Percentiles rank a stretch among this genome's conserved stretches.
These are phyloP conservation scores for Drosophila murphyi DNA, from an alignment of 1,140 invertebrate genomes.

Conservation along the genomic window DNA sequence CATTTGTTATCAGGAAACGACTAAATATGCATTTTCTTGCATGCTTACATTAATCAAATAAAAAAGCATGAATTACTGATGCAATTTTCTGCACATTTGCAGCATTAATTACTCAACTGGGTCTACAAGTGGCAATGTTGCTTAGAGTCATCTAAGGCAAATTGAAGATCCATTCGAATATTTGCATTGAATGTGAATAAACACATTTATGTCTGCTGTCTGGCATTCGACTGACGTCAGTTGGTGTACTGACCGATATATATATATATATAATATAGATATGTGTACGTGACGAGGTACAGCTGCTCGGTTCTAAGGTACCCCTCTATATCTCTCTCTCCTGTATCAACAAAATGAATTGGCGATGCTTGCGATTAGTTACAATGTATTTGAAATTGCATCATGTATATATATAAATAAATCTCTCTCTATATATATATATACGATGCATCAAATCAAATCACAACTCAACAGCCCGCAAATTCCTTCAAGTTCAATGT, in stretches of 20 bases:
- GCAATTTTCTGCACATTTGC: background rate
- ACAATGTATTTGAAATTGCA: conserved; percentile 25
- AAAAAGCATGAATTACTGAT: too few species aligned
- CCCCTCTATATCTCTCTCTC: background rate
- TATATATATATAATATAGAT: conserved; percentile 9
- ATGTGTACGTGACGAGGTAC: conserved; percentile 29
- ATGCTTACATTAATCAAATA: too few species aligned
- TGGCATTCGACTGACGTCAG: conserved; percentile 54
- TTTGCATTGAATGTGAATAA: conserved; percentile 32
- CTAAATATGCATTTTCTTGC: too few species aligned
- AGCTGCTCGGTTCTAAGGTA: conserved; percentile 16
- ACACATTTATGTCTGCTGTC: conserved; percentile 33
- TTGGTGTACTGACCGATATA: conserved; percentile 4
- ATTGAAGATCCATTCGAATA: conserved; percentile 34
- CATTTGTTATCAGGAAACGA: too few species aligned
- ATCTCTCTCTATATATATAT: too few species aligned
- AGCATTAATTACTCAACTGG: conserved; percentile 4
- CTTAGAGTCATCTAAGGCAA: conserved; percentile 17
- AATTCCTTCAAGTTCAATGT: conserved; percentile 77
- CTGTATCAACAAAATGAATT: background rate
- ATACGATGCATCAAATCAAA: conserved; percentile 8
- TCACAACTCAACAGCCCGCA: conserved; percentile 13
- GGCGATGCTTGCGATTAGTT: conserved; percentile 11
- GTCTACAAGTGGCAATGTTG: background rate
- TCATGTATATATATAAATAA: conserved; percentile 1